A percentile compares a stretch with the other conserved stretches of the same genome.
Conservation (phyloP, 2,888 invertebrate genomes). For the Adelphocoris suturalis region DNA sequence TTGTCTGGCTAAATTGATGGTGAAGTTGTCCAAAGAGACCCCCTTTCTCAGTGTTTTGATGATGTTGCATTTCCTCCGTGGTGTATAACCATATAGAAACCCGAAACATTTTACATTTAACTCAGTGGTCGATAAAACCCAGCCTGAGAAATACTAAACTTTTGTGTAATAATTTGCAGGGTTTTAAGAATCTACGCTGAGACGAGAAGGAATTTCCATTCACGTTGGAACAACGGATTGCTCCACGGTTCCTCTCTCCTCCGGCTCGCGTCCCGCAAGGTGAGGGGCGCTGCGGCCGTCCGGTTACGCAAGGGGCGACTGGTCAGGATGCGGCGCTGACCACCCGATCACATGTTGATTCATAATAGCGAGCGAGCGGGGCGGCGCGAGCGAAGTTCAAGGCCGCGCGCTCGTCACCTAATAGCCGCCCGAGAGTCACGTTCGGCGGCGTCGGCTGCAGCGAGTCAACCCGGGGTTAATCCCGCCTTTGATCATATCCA, state of each 20-base stretch:
- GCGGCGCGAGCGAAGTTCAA: not conserved
- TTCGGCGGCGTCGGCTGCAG: not conserved
- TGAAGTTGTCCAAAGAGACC: no score
- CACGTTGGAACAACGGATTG: not conserved
- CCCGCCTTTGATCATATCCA: not conserved
- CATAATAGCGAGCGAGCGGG: not conserved
- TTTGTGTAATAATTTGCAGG: no score
- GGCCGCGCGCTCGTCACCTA: constrained; percentile 15
- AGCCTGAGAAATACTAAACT: no score
- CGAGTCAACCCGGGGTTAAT: not conserved
- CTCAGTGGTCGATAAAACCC: no score
- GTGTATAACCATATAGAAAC: no score
- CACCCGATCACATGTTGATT: constrained; percentile 26
- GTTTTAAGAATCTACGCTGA: no score
- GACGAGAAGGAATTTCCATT: no score
- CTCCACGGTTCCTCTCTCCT: not conserved
- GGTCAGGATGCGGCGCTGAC: constrained; percentile 26
- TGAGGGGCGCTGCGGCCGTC: not conserved
- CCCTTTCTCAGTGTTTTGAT: no score
- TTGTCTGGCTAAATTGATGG: no score
- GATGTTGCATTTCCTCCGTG: no score
- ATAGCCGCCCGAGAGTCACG: not conserved
- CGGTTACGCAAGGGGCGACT: constrained; percentile 11
- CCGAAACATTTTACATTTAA: no score
- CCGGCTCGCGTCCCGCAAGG: not conserved